Base-by-base conservation (phyloP, 2,113 vertebrate species). In the Tympanuchus pallidicinctus region DNA sequence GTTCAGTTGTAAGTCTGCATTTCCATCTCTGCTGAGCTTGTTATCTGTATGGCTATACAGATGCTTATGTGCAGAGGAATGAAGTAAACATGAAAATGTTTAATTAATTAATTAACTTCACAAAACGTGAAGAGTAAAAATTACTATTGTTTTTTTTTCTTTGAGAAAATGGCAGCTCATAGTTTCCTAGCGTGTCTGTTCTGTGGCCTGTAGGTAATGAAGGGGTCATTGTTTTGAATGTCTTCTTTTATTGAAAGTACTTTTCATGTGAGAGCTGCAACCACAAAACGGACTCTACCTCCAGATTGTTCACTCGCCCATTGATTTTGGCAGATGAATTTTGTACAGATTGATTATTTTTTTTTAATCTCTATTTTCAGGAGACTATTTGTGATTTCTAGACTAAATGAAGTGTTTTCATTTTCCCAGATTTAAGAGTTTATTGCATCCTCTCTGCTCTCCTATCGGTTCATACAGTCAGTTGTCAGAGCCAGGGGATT, bases 241-340 rank as follows among this genome's bases (percentile, higher is more conserved):
- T 82, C 42, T 52, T 65, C 32, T 63, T 72, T 61, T 71, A 48
- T 7, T 34, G 27, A 66, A 87, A 52, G 52, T 15, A 60, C 61
- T 86, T 80, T 67, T 82, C 42, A 13, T 82, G 4, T 38, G 22
- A 74, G 45, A 66, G 32, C 60, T 88, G 28, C 10, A 47, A 76
- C n/a, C 27, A 25, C 43, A 48, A 50, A 90, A 72, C 34, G 6
- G 25, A 78, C 48, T 92, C 25, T 90, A 65, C n/a, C 59, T 89
- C 22, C 1, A 7, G 38, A 24, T 67, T 57, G 10, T 76, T 88
- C 45, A 6, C n/a, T 56, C 70, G 28, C 61, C 38, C 2, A 1
- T 72, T 82, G 38, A 21, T 89, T 84, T 93, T 84, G 38, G 32
- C 70, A 78, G 77, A 72, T 91, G 52, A 82, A 11, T 93, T 86